phyloP scores from a whole-genome alignment of 1,140 invertebrate genomes.

The Zaprionus lachaisei region DNA sequence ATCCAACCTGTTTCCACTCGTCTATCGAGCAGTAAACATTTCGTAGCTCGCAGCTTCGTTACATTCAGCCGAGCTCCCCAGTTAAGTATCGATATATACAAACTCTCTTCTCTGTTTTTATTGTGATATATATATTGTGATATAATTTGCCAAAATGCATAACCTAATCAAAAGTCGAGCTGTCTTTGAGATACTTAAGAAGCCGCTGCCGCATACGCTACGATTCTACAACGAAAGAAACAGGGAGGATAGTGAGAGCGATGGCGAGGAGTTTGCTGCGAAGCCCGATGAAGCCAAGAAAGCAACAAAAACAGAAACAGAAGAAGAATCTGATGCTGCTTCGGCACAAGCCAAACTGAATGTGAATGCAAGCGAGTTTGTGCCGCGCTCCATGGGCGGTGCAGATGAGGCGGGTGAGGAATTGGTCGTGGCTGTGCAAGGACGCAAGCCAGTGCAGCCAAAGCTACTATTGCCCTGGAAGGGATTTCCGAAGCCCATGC shows the following conservation, averaged over 20 bases:
- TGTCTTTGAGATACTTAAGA: constrained; percentile 15
- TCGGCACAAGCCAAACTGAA: constrained; percentile 18
- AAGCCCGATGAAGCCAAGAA: neutral
- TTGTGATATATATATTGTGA: constrained; percentile 3
- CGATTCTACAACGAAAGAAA: constrained; percentile 13
- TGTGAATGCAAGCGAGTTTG: constrained; percentile 41
- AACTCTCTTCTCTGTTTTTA: neutral
- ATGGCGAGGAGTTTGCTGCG: constrained; percentile 3
- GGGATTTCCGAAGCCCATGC: constrained; percentile 54
- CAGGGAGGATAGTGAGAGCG: constrained; percentile 18
- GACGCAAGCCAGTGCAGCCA: constrained; percentile 2
- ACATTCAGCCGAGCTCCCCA: constrained; percentile 32
- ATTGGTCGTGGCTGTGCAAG: neutral
- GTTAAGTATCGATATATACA: constrained; percentile 17
- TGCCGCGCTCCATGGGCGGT: constrained; percentile 23
- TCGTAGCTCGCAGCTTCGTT: constrained; percentile 20
- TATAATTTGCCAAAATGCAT: constrained; percentile 34
- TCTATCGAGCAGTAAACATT: constrained; percentile 25
- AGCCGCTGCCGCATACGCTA: constrained; percentile 8
- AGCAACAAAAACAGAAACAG: neutral
- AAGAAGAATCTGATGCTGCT: neutral
- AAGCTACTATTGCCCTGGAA: constrained; percentile 59
- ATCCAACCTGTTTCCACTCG: neutral
- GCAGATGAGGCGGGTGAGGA: neutral
- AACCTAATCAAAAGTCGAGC: constrained; percentile 44